Percentiles rank a stretch among this genome's conserved stretches.
Evolutionary conservation across 2,888 invertebrate genomes (phyloP).

Genomic region (Euspilapteryx auroguttella): DNA sequence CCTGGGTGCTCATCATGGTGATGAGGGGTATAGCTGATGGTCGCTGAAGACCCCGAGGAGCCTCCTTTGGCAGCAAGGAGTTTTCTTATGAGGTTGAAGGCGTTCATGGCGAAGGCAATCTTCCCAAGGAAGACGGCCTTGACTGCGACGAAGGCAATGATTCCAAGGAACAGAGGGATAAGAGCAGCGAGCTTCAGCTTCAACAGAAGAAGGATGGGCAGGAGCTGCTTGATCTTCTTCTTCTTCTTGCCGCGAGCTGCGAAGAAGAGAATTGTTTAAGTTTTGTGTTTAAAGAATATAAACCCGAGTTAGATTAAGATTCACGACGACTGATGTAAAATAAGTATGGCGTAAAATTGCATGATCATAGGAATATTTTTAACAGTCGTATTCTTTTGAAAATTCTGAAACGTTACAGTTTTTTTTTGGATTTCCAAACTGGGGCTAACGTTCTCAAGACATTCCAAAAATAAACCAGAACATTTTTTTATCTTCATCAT

Average conservation of each 20-base stretch:
- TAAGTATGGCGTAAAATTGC: too few species aligned
- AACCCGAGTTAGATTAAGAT: too few species aligned
- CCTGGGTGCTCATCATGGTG: constrained; percentile 62
- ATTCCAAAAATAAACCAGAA: not conserved
- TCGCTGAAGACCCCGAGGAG: constrained; percentile 21
- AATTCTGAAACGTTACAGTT: too few species aligned
- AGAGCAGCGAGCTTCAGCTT: constrained; percentile 78
- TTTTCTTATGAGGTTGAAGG: constrained; percentile 66
- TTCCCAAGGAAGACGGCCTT: constrained; percentile 85
- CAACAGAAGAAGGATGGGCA: constrained; percentile 74
- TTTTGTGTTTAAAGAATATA: too few species aligned
- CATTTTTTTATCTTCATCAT: not conserved
- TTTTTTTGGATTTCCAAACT: too few species aligned
- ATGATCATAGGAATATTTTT: too few species aligned
- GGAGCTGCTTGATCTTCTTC: constrained; percentile 75
- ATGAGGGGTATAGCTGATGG: constrained; percentile 68
- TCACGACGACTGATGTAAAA: too few species aligned
- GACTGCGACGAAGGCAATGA: constrained; percentile 76
- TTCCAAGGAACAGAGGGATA: constrained; percentile 73
- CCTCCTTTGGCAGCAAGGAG: constrained; percentile 65
- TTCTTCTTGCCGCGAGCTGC: constrained; percentile 78
- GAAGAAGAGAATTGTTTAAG: too few species aligned
- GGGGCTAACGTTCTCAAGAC: too few species aligned
- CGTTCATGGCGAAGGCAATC: constrained; percentile 78
- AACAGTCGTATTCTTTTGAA: too few species aligned